These are phyloP conservation scores for Drosophila quadrilineata DNA, from an alignment of 1,140 invertebrate species.

Conservation along the genomic window DNA sequence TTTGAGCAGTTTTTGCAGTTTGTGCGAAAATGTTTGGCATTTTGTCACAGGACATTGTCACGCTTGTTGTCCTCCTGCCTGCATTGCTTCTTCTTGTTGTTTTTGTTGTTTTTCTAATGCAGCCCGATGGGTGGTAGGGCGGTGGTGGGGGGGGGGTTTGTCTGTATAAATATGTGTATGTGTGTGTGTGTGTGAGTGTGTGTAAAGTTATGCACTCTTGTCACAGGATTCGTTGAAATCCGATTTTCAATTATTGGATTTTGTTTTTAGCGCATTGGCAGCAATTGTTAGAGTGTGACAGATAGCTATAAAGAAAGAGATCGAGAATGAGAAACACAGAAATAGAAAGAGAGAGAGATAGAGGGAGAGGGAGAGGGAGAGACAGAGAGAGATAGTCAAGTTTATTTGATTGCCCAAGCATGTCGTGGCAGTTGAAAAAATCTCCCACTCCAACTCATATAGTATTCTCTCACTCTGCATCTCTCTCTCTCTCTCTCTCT, in stretches of 20 bases:
- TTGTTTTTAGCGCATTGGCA: slow-evolving; percentile 37
- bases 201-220: slow-evolving; percentile 35
- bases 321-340: background rate
- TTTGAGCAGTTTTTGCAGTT: slow-evolving; percentile 50
- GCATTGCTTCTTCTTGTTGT: too few species aligned
- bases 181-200: background rate
- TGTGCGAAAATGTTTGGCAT: slow-evolving; percentile 36
- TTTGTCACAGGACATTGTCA: slow-evolving; percentile 28
- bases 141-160: too few species aligned
- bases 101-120: slow-evolving; percentile 15
- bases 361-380: background rate
- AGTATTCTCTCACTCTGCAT: too few species aligned
- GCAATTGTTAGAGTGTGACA: slow-evolving; percentile 6
- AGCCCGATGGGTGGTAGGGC: too few species aligned
- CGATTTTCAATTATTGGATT: slow-evolving; percentile 66
- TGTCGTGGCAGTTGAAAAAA: too few species aligned
- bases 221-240: slow-evolving; percentile 38
- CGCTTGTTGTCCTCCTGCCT: slow-evolving; percentile 10
- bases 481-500: too few species aligned
- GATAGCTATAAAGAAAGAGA: background rate
- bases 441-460: too few species aligned
- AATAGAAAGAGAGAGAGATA: background rate
- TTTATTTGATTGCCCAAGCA: slow-evolving; percentile 25
- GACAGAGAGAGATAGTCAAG: background rate
- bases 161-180: background rate